These are phyloP conservation scores for Scomber japonicus DNA, from an alignment of 2,113 vertebrate species.

Conservation along the genomic window DNA sequence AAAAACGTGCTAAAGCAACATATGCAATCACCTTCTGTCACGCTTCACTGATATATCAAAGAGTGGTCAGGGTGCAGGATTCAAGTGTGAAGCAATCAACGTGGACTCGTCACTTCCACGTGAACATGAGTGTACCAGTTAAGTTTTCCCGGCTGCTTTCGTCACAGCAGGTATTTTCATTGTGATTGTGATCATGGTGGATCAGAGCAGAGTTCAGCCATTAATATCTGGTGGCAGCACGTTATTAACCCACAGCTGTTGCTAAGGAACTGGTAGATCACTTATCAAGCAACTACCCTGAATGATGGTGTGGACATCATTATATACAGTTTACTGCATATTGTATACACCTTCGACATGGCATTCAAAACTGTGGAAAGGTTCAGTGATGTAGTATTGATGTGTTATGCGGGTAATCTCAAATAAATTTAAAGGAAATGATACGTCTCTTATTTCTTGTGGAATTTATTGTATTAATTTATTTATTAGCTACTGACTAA, in stretches of 20 bases:
- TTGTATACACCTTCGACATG: not conserved
- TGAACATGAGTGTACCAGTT: no score
- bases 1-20: not conserved
- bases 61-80: no score
- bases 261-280: conserved; percentile 47
- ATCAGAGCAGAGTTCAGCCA: conserved; percentile 18
- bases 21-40: no score
- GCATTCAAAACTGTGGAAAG: not conserved
- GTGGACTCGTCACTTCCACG: no score
- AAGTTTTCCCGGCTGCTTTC: not conserved
- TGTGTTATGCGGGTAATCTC: not conserved
- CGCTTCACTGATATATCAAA: no score
- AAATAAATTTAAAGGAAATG: not conserved
- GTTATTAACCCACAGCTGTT: conserved; percentile 31
- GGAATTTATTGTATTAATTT: not conserved
- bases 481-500: not conserved
- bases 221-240: conserved; percentile 17
- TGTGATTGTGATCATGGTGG: conserved; percentile 5
- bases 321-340: not conserved
- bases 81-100: no score
- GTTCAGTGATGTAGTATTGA: not conserved
- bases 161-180: conserved; percentile 4
- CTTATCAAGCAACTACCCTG: not conserved
- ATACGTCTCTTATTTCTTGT: not conserved
- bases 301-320: not conserved